phyloP scores from a whole-genome alignment of 23 tunicate genomes.

The Ciona savignyi region DNA sequence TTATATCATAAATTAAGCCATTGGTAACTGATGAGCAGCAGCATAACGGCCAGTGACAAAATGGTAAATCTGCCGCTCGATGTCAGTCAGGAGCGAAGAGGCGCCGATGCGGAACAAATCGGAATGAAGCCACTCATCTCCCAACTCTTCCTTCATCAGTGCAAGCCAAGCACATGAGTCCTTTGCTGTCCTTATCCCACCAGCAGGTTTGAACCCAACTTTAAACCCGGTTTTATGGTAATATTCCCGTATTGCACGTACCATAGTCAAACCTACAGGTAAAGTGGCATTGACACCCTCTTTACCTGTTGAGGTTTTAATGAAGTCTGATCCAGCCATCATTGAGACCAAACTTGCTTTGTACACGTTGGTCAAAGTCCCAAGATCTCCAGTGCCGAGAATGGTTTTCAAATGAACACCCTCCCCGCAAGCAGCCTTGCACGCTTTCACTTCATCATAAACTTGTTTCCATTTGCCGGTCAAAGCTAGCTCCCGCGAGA shows the following conservation, averaged over 20 bases:
- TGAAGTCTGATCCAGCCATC: constrained; percentile 98
- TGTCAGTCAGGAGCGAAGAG: constrained; percentile 84
- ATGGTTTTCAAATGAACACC: constrained; percentile 92
- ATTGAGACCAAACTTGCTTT: constrained; percentile 95
- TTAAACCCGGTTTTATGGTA: constrained; percentile 70
- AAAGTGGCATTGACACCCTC: constrained; percentile 96
- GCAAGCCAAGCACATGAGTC: constrained; percentile 91
- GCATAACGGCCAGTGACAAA: constrained; percentile 90
- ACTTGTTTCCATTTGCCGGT: constrained; percentile 82
- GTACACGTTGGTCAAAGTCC: constrained; percentile 91
- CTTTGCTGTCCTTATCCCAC: constrained; percentile 92
- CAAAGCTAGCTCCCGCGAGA: constrained; percentile 67
- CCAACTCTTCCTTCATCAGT: constrained; percentile 96
- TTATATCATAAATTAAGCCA: too few species aligned
- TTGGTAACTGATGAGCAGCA: constrained; percentile 90
- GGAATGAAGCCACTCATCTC: constrained; percentile 84
- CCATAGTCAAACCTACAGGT: constrained; percentile 95
- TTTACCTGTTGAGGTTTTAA: constrained; percentile 98
- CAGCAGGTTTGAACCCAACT: constrained; percentile 98
- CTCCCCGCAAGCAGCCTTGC: constrained; percentile 81
- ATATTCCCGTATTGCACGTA: constrained; percentile 93
- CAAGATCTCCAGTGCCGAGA: constrained; percentile 93
- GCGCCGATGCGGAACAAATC: constrained; percentile 94
- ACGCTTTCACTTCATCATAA: constrained; percentile 80
- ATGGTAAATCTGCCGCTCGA: constrained; percentile 92